These are phyloP conservation scores for Parnassius glacialis DNA, from an alignment of 2,888 invertebrate genomes.

Conservation along the genomic window DNA sequence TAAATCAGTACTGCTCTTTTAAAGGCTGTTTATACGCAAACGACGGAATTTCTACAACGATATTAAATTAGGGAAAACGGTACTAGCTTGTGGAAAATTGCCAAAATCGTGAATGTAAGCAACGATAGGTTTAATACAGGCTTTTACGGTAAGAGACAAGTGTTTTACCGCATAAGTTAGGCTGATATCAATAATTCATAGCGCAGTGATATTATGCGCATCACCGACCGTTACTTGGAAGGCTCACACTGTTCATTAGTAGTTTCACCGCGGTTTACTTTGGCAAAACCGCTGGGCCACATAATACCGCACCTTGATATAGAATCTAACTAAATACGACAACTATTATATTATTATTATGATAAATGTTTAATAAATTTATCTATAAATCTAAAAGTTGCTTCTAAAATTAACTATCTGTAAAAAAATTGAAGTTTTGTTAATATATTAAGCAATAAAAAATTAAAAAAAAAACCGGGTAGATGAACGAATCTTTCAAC, in stretches of 20 bases:
- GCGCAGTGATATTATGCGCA: conserved; percentile 67
- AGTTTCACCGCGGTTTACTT: conserved; percentile 72
- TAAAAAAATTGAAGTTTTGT: too few relatives aligned
- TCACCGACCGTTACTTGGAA: conserved; percentile 77
- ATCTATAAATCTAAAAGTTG: too few relatives aligned
- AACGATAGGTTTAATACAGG: conserved; percentile 53
- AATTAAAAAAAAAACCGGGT: too few relatives aligned
- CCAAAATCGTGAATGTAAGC: conserved; percentile 44
- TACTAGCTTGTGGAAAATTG: conserved; percentile 38
- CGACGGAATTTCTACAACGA: conserved; percentile 9
- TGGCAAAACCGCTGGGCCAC: conserved; percentile 79
- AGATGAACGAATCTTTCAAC: too few relatives aligned
- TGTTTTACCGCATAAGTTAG: conserved; percentile 73
- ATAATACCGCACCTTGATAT: conserved; percentile 53
- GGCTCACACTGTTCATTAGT: conserved; percentile 75
- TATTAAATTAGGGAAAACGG: conserved; percentile 25
- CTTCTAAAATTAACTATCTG: too few relatives aligned
- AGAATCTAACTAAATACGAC: conserved; percentile 38
- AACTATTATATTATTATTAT: neutral
- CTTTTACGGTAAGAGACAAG: conserved; percentile 66
- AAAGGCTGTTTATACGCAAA: conserved; percentile 4
- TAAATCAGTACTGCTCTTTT: neutral
- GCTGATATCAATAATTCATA: conserved; percentile 76
- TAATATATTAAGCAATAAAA: too few relatives aligned
- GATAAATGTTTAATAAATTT: too few relatives aligned